Evolutionary conservation across 1,140 invertebrate genomes (phyloP), one percentile per base, ranked within the genome.

Genomic region (Agraylea sexmaculata): DNA sequence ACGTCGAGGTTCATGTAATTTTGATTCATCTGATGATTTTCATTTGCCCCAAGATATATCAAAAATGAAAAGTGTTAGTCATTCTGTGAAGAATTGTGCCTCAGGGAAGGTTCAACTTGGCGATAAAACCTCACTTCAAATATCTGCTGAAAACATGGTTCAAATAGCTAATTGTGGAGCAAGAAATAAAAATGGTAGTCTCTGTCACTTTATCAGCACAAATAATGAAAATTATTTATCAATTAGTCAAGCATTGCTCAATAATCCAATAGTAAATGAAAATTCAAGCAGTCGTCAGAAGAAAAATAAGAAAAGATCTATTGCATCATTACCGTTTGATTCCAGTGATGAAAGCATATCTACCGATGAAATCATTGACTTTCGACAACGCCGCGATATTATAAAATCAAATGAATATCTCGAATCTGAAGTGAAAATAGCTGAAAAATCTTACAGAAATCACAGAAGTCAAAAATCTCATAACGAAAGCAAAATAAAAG

Each of bases 121-220:
- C 27, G 47, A 45, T 15, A 45, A 45, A 29, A 32, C 37, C 7
- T 22, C 47, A 7, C 47, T 59, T 11, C 55, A 56, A 2, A 53
- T 62, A 1, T 60, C 59, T 13, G 55, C 62, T 13, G 60, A 65
- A 32, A 58, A 63, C 49, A 65, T 64, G 58, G 58, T 61, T 11
- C 45, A 55, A 2, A 53, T 64, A 8, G 61, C 63, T 30, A 66
- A 66, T 53, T 62, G 58, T 7, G 63, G 63, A 8, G 44, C 54
- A 18, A 34, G 58, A 2, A 64, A 62, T 0, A 47, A 56, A 2
- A 55, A 59, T 5, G 63, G 63, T 6, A 57, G 59, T 15, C 47
- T 66, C n/a, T 57, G 59, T 10, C 61, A 66, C 41, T 66, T 60
- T 16, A 45, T 49, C n/a, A 37, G 43, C 28, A 32, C 47, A 21